phyloP scores from a whole-genome alignment of 2,797 vertebrate genomes.

The Sebastes reedi region DNA sequence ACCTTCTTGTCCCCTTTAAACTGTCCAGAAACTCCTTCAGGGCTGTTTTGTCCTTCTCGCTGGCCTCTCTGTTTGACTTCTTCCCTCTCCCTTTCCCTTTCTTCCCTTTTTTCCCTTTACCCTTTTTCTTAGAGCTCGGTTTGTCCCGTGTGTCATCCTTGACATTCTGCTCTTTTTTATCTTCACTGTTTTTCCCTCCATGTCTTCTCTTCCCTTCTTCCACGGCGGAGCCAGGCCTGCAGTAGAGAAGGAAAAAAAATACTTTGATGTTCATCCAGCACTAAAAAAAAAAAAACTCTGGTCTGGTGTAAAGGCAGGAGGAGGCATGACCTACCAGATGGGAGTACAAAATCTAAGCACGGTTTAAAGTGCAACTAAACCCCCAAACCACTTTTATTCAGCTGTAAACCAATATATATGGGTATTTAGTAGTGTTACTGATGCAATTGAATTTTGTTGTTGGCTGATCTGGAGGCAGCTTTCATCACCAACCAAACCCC shows the following conservation, averaged over 20 bases:
- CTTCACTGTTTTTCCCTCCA: conserved; percentile 20
- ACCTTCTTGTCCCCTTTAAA: conserved; percentile 75
- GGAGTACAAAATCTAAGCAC: not conserved
- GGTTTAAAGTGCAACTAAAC: not conserved
- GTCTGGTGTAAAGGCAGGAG: not conserved
- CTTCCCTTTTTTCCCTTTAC: conserved; percentile 81
- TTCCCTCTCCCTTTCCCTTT: conserved; percentile 79
- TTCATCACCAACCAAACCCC: too few species aligned
- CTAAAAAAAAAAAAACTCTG: not conserved
- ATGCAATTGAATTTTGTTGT: too few species aligned
- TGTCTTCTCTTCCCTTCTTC: conserved; percentile 35
- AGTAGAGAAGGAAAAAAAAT: not conserved
- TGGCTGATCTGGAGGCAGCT: too few species aligned
- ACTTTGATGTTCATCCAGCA: conserved; percentile 19
- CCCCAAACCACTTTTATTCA: too few species aligned
- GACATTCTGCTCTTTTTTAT: conserved; percentile 36
- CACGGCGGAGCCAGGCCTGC: conserved; percentile 41
- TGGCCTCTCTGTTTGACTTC: conserved; percentile 72
- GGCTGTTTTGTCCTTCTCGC: conserved; percentile 70
- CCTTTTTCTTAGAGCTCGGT: conserved; percentile 72
- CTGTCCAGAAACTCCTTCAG: conserved; percentile 75
- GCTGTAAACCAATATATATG: too few species aligned
- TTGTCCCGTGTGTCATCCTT: conserved; percentile 49
- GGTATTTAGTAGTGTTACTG: too few species aligned
- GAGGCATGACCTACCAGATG: not conserved